A percentile compares a stretch with the other conserved stretches of the same genome.
These are phyloP conservation scores for Sebastes jordani DNA, from an alignment of 2,797 vertebrate species.

Conservation along the genomic window DNA sequence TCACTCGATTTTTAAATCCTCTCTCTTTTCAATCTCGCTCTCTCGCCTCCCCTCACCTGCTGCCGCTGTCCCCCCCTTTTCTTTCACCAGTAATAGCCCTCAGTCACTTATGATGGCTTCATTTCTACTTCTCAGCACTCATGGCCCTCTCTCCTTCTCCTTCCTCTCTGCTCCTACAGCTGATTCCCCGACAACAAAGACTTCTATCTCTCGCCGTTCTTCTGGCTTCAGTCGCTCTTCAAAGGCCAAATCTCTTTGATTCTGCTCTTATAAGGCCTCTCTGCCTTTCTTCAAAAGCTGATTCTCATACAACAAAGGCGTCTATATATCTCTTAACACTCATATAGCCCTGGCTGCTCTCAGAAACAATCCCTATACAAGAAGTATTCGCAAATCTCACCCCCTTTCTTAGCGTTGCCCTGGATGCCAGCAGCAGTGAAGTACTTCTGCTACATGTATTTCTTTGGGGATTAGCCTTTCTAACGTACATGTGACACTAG, in stretches of 20 bases:
- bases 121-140: conserved; percentile 8
- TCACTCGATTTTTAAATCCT: neutral
- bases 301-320: conserved; percentile 52
- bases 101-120: conserved; percentile 35
- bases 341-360: conserved; percentile 4
- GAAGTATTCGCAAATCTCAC: neutral
- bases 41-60: neutral
- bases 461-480: neutral
- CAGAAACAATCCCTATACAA: conserved; percentile 13
- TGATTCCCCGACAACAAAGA: conserved; percentile 34
- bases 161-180: conserved; percentile 34
- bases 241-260: conserved; percentile 43
- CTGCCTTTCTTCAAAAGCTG: conserved; percentile 16
- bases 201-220: conserved; percentile 13
- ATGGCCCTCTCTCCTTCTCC: neutral
- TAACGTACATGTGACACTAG: neutral
- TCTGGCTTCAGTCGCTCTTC: conserved; percentile 15
- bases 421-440: neutral
- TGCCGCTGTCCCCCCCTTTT: neutral
- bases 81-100: neutral
- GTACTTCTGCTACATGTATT: neutral
- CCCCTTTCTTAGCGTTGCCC: neutral
- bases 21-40: conserved; percentile 4
- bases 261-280: conserved; percentile 18
- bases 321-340: conserved; percentile 32